These are phyloP conservation scores for Cantharis rufa DNA, from an alignment of 2,888 invertebrate species.

Conservation along the genomic window DNA sequence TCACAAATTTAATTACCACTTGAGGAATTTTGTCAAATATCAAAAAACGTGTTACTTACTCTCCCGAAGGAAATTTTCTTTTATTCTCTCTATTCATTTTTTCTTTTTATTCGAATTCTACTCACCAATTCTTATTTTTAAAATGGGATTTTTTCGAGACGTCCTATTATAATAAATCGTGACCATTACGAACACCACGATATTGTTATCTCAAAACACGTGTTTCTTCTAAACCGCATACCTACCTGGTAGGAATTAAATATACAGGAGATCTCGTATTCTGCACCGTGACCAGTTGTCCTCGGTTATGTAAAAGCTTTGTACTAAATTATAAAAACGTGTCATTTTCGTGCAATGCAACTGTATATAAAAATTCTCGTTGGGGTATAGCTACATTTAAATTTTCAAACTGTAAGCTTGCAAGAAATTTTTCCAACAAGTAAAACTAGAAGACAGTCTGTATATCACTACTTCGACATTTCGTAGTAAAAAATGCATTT, in stretches of 20 bases:
- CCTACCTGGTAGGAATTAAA: constrained; percentile 11
- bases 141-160: background rate
- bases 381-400: background rate
- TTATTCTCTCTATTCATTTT: background rate
- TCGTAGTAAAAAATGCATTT: too few relatives aligned
- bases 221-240: constrained; percentile 30
- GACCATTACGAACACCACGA: constrained; percentile 33
- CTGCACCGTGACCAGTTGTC: constrained; percentile 2
- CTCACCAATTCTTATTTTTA: background rate
- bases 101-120: background rate
- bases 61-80: background rate
- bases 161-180: constrained; percentile 36
- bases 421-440: too few relatives aligned
- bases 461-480: too few relatives aligned
- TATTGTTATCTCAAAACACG: constrained; percentile 36
- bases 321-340: background rate
- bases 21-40: background rate
- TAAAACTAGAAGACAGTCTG: too few relatives aligned
- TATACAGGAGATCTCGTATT: background rate
- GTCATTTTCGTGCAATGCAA: background rate
- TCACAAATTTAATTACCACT: background rate
- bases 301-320: background rate
- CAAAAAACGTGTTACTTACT: background rate
- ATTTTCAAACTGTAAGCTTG: background rate
- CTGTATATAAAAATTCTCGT: too few relatives aligned